Percentiles rank a stretch among this genome's conserved stretches.
These are phyloP conservation scores for Papilio demoleus DNA, from an alignment of 2,888 invertebrate species.

Conservation along the genomic window DNA sequence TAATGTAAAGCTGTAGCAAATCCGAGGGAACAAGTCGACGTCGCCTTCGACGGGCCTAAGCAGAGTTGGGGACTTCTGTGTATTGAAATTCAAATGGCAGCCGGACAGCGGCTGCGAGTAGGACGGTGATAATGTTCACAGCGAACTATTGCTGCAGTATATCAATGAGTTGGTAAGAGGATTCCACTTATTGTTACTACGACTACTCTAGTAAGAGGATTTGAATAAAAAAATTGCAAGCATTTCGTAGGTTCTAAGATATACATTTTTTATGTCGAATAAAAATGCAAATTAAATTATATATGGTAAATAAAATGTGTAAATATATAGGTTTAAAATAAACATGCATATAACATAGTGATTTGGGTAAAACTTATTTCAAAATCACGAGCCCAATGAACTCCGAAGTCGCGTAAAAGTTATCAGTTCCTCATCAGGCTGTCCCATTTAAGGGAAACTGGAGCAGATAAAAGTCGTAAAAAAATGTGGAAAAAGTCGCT, in stretches of 20 bases:
- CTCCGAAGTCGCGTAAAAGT: conserved; percentile 26
- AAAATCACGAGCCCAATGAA: conserved; percentile 25
- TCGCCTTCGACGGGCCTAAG: not conserved
- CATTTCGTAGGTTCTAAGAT: not conserved
- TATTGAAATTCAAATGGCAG: conserved; percentile 64
- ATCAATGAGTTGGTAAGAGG: conserved; percentile 56
- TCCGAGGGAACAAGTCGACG: conserved; percentile 26
- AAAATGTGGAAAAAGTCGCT: conserved; percentile 55
- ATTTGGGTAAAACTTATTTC: not conserved
- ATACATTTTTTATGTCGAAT: no score
- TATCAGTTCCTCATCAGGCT: conserved; percentile 39
- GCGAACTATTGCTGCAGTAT: conserved; percentile 58
- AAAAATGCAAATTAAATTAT: no score
- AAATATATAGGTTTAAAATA: not conserved
- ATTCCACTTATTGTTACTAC: conserved; percentile 40
- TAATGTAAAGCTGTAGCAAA: conserved; percentile 36
- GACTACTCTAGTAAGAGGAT: conserved; percentile 9
- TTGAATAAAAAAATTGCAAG: not conserved
- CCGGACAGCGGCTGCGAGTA: conserved; percentile 49
- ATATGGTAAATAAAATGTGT: not conserved
- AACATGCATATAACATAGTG: not conserved
- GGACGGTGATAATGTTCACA: conserved; percentile 59
- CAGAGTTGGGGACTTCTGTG: conserved; percentile 40
- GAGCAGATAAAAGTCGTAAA: conserved; percentile 41
- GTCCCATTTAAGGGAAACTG: conserved; percentile 41